A percentile compares a stretch with the other conserved stretches of the same genome.
Conservation (phyloP, 1,140 invertebrate genomes). For the Polypedilum vanderplanki region DNA sequence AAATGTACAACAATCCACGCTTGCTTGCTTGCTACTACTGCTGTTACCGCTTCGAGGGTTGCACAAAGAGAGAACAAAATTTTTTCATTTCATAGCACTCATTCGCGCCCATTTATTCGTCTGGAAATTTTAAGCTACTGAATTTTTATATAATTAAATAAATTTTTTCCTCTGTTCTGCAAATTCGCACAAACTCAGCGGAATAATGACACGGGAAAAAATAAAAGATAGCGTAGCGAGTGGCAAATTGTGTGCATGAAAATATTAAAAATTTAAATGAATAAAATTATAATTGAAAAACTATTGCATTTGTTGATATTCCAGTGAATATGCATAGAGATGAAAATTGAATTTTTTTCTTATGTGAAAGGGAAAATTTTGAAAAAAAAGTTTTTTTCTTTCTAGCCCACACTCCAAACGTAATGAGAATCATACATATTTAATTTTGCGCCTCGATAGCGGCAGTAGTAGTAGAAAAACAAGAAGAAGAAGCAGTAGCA, state of each 20-base stretch:
- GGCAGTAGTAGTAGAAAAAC: too few relatives aligned
- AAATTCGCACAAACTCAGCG: not conserved
- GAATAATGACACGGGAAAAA: not conserved
- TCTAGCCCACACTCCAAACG: too few relatives aligned
- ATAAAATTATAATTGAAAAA: conserved; percentile 27
- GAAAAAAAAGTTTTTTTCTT: too few relatives aligned
- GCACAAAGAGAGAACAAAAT: not conserved
- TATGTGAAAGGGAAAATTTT: not conserved
- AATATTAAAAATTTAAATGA: not conserved
- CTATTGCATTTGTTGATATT: conserved; percentile 14
- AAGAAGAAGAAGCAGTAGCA: not conserved
- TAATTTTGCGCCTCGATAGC: too few relatives aligned
- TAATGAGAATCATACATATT: too few relatives aligned
- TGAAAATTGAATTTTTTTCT: not conserved
- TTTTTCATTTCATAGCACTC: not conserved
- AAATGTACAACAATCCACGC: too few relatives aligned
- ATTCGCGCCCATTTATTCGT: conserved; percentile 3
- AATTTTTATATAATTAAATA: not conserved
- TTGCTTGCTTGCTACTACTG: too few relatives aligned
- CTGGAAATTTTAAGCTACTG: not conserved
- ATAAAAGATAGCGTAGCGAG: too few relatives aligned
- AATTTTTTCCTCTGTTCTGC: not conserved
- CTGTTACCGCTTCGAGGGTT: not conserved
- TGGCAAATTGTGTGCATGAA: conserved; percentile 20
- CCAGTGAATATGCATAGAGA: not conserved